These are phyloP conservation scores for Epistrophella euchroma DNA, from an alignment of 2,888 invertebrate species.

Conservation along the genomic window DNA sequence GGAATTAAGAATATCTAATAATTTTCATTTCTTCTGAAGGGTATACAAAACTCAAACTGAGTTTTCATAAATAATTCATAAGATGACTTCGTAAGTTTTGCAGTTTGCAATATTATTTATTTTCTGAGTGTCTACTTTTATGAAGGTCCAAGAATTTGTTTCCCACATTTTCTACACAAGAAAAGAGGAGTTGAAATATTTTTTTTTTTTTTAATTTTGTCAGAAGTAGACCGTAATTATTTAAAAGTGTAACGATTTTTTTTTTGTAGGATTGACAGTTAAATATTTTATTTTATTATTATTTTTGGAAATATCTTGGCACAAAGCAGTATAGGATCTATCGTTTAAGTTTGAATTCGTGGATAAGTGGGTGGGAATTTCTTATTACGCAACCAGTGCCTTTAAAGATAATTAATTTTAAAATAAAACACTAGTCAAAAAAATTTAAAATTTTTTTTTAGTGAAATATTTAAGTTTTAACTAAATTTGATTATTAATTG, in stretches of 20 bases:
- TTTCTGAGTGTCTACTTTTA: background rate
- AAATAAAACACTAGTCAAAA: too few species aligned
- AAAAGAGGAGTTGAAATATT: background rate
- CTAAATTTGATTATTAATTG: too few species aligned
- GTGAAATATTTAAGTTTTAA: too few species aligned
- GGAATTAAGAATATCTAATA: background rate
- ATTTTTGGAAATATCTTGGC: too few species aligned
- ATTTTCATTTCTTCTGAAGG: background rate
- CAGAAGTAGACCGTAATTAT: background rate
- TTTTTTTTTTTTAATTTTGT: background rate
- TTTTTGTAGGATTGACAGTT: too few species aligned
- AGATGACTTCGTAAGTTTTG: background rate
- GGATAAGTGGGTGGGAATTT: too few species aligned
- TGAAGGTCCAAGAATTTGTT: background rate
- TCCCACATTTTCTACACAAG: background rate
- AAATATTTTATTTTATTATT: too few species aligned
- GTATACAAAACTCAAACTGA: background rate
- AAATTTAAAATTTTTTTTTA: too few species aligned
- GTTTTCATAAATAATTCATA: constrained; percentile 3
- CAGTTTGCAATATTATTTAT: background rate
- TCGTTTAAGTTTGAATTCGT: too few species aligned
- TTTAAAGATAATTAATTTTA: too few species aligned
- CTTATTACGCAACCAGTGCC: too few species aligned
- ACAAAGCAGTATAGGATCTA: too few species aligned
- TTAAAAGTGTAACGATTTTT: background rate